Evolutionary conservation across 1,140 invertebrate genomes (phyloP).

Genomic region (Neodiprion virginianus): DNA sequence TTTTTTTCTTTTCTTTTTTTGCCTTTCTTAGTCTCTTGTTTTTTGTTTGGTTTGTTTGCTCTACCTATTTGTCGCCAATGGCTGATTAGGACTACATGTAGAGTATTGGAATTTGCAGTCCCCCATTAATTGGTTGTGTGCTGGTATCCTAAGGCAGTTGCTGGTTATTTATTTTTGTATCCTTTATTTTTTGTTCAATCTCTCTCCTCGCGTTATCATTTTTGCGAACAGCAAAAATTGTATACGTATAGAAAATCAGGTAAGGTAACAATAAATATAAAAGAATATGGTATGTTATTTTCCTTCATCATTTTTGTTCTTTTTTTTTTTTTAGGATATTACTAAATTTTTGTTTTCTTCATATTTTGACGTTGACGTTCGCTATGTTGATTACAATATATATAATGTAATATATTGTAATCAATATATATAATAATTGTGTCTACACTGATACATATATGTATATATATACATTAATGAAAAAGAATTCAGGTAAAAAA

Average conservation of each 20-base stretch:
- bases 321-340: conserved; percentile 23
- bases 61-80: not conserved
- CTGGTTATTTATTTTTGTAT: conserved; percentile 36
- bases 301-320: conserved; percentile 28
- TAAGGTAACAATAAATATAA: conserved; percentile 42
- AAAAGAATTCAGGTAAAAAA: not conserved
- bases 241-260: conserved; percentile 22
- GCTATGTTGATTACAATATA: conserved; percentile 36
- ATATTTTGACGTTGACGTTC: conserved; percentile 9
- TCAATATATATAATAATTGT: conserved; percentile 33
- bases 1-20: not conserved
- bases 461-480: not conserved
- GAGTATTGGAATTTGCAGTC: not conserved
- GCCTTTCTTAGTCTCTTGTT: not conserved
- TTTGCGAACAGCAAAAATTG: not conserved
- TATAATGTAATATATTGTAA: conserved; percentile 28
- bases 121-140: conserved; percentile 1
- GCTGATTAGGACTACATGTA: not conserved
- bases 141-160: conserved; percentile 49
- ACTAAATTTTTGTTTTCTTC: conserved; percentile 24
- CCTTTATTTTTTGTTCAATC: conserved; percentile 26
- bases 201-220: not conserved
- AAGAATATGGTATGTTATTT: conserved; percentile 14
- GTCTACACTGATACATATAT: conserved; percentile 7
- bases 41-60: not conserved